Conservation (phyloP, 2,888 invertebrate genomes). For the Aproaerema taeniolella region DNA sequence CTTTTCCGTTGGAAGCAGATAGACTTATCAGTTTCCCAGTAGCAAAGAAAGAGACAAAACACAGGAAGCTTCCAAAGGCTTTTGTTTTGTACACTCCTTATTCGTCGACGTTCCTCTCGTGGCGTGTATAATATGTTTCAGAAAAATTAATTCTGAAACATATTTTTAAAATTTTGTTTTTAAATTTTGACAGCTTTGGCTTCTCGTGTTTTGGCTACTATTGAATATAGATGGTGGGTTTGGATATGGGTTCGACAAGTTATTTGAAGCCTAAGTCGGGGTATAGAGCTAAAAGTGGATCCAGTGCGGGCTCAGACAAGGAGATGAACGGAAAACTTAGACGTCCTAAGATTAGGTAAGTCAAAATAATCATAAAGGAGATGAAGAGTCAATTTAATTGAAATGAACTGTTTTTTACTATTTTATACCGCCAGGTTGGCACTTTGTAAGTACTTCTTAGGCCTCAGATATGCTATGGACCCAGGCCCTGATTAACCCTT, state of each 20-base stretch:
- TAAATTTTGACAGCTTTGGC: too few relatives aligned
- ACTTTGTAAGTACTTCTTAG: too few relatives aligned
- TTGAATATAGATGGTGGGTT: slow-evolving; percentile 11
- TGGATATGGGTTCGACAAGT: slow-evolving; percentile 66
- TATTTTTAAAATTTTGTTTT: background rate
- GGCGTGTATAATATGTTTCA: slow-evolving; percentile 36
- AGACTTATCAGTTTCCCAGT: slow-evolving; percentile 28
- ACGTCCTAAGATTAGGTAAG: slow-evolving; percentile 59
- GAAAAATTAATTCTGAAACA: slow-evolving; percentile 27
- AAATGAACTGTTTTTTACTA: too few relatives aligned
- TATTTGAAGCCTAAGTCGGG: slow-evolving; percentile 58
- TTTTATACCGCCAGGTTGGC: too few relatives aligned
- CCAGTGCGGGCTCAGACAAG: slow-evolving; percentile 64
- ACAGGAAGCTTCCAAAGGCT: slow-evolving; percentile 51
- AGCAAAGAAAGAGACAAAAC: slow-evolving; percentile 45
- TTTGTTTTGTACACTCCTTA: slow-evolving; percentile 47
- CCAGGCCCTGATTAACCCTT: too few relatives aligned
- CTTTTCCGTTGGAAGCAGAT: slow-evolving; percentile 44
- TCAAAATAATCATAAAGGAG: too few relatives aligned
- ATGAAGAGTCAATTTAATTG: background rate
- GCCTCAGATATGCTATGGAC: too few relatives aligned
- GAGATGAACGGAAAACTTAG: slow-evolving; percentile 66
- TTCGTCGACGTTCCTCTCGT: slow-evolving; percentile 36
- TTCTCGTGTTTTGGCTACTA: too few relatives aligned
- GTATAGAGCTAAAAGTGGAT: slow-evolving; percentile 60